Base-by-base conservation (phyloP, 1,140 invertebrate genomes). In the Drosophila hydei region DNA sequence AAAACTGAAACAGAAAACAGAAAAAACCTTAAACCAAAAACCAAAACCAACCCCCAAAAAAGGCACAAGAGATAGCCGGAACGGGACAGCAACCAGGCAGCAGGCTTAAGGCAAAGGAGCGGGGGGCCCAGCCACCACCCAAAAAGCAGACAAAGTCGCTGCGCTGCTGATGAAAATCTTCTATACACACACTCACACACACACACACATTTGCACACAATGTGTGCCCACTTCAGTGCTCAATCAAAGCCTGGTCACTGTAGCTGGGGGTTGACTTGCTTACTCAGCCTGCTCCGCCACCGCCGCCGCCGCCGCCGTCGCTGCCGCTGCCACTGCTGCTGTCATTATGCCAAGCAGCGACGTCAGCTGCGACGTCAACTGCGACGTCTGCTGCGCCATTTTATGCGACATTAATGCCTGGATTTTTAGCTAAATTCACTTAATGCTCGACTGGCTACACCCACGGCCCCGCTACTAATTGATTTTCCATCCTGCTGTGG, bases 121-220 rank as follows among this genome's bases (percentile, higher is more conserved):
- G n/a, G 30, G 45, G 47, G 75, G 58, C 30, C 30, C 77, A 81
- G 80, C 80, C 80, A 85, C 80, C 80, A 85, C 80, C 80, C 80
- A 74, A 85, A 87, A 65, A 45, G 58, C 77, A 87, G 77, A 77
- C 80, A 83, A 84, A 83, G 77, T 83, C 43, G 58, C 58, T 40
- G 72, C 16, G 45, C 58, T 79, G 72, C 77, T 80, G 80, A 80
- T 87, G 80, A 85, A 85, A 87, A 85, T 85, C 80, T 80, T 87
- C 73, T 71, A 54, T 33, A 72, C 51, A 84, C 74, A 70, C 67
- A 77, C 48, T 52, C 38, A 18, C 30, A 42, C 38, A 25, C 19
- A 56, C n/a, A 33, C 36, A 65, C 59, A 65, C 42, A 42, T 36
- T 42, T 18, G n/a, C 23, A 23, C 60, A 48, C 42, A 69, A 8